Conservation (phyloP, 2,888 invertebrate species). For the Fragum fragum region DNA sequence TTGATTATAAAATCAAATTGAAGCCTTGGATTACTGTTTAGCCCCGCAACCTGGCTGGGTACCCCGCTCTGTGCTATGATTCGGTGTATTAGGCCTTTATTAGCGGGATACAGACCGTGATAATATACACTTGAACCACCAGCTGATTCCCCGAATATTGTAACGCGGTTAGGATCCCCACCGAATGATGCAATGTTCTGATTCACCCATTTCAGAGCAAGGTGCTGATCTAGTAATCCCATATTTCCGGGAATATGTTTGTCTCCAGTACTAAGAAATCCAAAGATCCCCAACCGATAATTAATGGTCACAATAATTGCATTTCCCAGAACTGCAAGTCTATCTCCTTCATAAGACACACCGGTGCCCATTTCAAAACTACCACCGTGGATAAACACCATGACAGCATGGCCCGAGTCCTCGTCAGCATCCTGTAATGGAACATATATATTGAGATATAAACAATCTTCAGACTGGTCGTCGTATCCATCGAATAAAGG, state of each 20-base stretch:
- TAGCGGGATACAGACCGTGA: slow-evolving; percentile 50
- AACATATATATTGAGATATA: slow-evolving; percentile 61
- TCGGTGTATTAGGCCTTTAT: slow-evolving; percentile 51
- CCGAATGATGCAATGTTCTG: slow-evolving; percentile 62
- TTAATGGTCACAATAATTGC: slow-evolving; percentile 59
- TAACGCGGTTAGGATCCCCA: slow-evolving; percentile 62
- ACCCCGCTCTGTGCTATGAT: slow-evolving; percentile 55
- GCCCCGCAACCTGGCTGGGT: background rate
- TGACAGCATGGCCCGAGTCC: slow-evolving; percentile 31
- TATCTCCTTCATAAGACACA: slow-evolving; percentile 9
- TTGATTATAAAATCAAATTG: background rate
- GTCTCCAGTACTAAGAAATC: slow-evolving; percentile 65
- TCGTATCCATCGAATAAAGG: slow-evolving; percentile 7
- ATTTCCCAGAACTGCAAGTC: slow-evolving; percentile 31
- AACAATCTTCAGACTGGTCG: slow-evolving; percentile 64
- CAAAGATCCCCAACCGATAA: slow-evolving; percentile 61
- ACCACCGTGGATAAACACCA: slow-evolving; percentile 63
- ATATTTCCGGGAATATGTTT: slow-evolving; percentile 64
- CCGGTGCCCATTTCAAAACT: slow-evolving; percentile 34
- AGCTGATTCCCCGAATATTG: slow-evolving; percentile 72
- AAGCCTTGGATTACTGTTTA: background rate
- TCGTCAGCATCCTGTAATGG: slow-evolving; percentile 27
- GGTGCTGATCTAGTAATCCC: slow-evolving; percentile 69
- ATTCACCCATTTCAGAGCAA: slow-evolving; percentile 68
- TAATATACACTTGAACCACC: slow-evolving; percentile 61